A percentile compares a stretch with the other conserved stretches of the same genome.
Conservation (phyloP, 2,113 vertebrate genomes). For the Leptodactylus fuscus region DNA sequence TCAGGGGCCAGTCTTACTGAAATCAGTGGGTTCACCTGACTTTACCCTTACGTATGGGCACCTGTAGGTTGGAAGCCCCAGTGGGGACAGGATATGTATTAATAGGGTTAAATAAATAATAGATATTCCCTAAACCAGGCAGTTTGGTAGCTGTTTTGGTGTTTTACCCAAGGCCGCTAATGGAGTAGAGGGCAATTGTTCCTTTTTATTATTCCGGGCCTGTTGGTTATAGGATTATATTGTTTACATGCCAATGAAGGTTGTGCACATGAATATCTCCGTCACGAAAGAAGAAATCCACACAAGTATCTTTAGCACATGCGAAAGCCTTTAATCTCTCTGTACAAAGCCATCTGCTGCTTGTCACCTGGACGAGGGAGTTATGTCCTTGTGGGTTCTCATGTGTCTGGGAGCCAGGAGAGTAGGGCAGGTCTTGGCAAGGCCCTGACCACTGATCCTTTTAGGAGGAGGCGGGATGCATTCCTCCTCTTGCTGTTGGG, state of each 20-base stretch:
- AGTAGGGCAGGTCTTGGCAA: not conserved
- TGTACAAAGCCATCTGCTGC: conserved; percentile 52
- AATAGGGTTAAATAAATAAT: not conserved
- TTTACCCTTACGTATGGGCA: too few species aligned
- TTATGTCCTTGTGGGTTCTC: conserved; percentile 1
- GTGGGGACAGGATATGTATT: too few species aligned
- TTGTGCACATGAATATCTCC: not conserved
- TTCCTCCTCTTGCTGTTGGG: not conserved
- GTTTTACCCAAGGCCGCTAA: not conserved
- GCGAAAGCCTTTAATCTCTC: conserved; percentile 56
- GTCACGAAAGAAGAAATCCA: conserved; percentile 37
- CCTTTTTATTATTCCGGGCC: not conserved
- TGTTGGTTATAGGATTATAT: not conserved
- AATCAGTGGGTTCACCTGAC: too few species aligned
- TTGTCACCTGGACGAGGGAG: conserved; percentile 33
- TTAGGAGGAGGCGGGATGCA: not conserved
- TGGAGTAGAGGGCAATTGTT: not conserved
- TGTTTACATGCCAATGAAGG: not conserved
- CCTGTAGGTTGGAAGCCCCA: too few species aligned
- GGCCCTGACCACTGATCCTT: conserved; percentile 24
- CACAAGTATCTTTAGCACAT: conserved; percentile 28
- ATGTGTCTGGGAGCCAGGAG: not conserved
- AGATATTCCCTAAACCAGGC: not conserved
- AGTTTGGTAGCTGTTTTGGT: not conserved
- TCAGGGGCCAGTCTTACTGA: too few species aligned